Evolutionary conservation across 92 coral and sea anemone genomes (phyloP).

Genomic region (Blastomussa wellsi): DNA sequence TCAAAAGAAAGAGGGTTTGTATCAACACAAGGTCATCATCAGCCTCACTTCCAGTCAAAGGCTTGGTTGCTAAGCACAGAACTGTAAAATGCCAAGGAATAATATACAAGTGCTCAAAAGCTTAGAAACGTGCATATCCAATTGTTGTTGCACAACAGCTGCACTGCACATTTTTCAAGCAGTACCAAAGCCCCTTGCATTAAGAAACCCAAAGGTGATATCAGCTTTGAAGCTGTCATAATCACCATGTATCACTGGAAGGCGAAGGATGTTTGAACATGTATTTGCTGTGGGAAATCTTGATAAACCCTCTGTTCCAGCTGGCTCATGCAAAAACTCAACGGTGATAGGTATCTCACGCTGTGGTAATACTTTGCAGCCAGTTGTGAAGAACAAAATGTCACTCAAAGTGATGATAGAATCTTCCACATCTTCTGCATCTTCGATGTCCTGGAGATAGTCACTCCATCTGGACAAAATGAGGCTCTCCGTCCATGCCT

Average conservation of each 20-base stretch:
- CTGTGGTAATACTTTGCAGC: conserved; percentile 66
- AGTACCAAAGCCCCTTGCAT: conserved; percentile 68
- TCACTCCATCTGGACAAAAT: conserved; percentile 78
- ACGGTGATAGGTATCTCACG: conserved; percentile 58
- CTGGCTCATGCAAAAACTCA: conserved; percentile 63
- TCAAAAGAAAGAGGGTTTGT: no score
- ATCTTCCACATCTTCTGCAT: conserved; percentile 67
- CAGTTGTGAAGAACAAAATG: conserved; percentile 76
- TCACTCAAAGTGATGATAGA: conserved; percentile 59
- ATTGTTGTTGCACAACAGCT: conserved; percentile 16
- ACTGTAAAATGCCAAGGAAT: no score
- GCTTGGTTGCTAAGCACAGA: no score
- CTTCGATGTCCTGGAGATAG: conserved; percentile 82
- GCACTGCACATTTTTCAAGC: conserved; percentile 44
- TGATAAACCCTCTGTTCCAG: conserved; percentile 46
- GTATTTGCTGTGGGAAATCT: conserved; percentile 77
- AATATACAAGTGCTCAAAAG: background rate
- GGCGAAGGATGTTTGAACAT: conserved; percentile 60
- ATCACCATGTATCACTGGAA: conserved; percentile 61
- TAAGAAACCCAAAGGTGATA: conserved; percentile 66
- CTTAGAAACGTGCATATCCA: conserved; percentile 15
- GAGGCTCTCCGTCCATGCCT: conserved; percentile 60
- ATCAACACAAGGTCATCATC: no score
- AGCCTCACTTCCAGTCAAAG: no score
- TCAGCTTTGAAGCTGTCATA: conserved; percentile 73